phyloP scores from a whole-genome alignment of 2,113 vertebrate genomes.

The Scophthalmus maximus region DNA sequence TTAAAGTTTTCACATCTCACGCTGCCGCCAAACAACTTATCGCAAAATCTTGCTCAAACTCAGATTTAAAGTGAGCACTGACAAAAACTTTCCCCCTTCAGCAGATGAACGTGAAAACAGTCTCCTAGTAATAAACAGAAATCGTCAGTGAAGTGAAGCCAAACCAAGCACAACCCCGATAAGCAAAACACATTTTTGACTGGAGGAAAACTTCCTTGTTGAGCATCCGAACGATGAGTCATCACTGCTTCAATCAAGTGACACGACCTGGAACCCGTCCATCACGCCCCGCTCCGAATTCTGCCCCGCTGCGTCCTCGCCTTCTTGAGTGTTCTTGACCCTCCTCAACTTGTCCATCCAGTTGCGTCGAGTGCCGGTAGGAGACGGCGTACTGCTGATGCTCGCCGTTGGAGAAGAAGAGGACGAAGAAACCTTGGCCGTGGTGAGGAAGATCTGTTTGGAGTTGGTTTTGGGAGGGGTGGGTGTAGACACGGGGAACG shows the following conservation, averaged over 20 bases:
- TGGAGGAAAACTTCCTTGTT: not conserved
- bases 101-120: too few relatives aligned
- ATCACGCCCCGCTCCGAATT: not conserved
- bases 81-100: not conserved
- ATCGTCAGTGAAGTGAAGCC: too few relatives aligned
- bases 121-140: too few relatives aligned
- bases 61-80: not conserved
- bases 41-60: not conserved
- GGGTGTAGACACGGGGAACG: not conserved
- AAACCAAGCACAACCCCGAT: too few relatives aligned
- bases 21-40: not conserved
- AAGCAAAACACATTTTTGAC: too few relatives aligned
- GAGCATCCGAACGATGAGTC: not conserved
- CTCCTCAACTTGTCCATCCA: constrained; percentile 73
- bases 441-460: constrained; percentile 50
- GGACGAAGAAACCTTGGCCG: not conserved
- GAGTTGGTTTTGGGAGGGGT: constrained; percentile 19
- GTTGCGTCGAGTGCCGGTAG: constrained; percentile 8
- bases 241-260: constrained; percentile 61
- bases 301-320: constrained; percentile 15
- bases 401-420: not conserved
- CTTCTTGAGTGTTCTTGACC: constrained; percentile 24
- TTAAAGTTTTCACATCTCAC: not conserved
- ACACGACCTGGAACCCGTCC: constrained; percentile 65
- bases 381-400: not conserved